Evolutionary conservation across 1,140 invertebrate species (phyloP), one percentile per base, ranked within the genome.

Genomic region (Drosophila nannoptera): DNA sequence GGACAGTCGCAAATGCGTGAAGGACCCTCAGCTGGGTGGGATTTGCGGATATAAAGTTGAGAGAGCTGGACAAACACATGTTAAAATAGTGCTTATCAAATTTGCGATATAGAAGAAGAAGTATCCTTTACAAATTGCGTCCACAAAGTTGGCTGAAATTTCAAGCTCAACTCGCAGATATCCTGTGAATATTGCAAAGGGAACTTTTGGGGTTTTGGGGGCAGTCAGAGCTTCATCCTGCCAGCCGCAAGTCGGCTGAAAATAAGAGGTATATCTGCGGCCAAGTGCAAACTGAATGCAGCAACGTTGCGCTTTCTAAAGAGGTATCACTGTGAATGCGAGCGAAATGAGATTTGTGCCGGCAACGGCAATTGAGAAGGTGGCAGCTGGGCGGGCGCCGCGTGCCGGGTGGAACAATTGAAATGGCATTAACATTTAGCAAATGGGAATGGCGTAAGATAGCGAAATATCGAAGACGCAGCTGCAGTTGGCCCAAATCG

Each of bases 341-440:
- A 75, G 55, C 53, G 36, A 80, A 78, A 72, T 66, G 58, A 78
- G 56, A 62, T 62, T 62, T 67, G 43, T 78, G 78, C 83, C 63
- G 67, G 68, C 75, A 33, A 71, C 74, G 74, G 74, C 40, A 61
- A 52, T 56, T 56, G 35, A 22, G 22, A 22, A 22, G 22, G 22
- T 22, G 22, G 36, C 14, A 46, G 29, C 8, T 12, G 32, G 11
- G 45, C 12, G 16, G 31, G 31, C 12, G 49, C 7, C 46, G 40
- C 14, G 14, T n/a, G 46, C 11, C 40, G 55, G 45, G 48, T 67
- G 70, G 22, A 48, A 81, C 80, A 80, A 84, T 86, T 74, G 80
- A 86, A 84, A 84, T 86, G 77, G 80, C 81, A 84, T 84, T 84
- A 84, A 86, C 81, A 84, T 84, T 84, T 84, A 84, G 81, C 81